Evolutionary conservation across 2,113 vertebrate genomes (phyloP), one percentile per base, ranked within the genome.

Genomic region (Protomyctophum bolini): DNA sequence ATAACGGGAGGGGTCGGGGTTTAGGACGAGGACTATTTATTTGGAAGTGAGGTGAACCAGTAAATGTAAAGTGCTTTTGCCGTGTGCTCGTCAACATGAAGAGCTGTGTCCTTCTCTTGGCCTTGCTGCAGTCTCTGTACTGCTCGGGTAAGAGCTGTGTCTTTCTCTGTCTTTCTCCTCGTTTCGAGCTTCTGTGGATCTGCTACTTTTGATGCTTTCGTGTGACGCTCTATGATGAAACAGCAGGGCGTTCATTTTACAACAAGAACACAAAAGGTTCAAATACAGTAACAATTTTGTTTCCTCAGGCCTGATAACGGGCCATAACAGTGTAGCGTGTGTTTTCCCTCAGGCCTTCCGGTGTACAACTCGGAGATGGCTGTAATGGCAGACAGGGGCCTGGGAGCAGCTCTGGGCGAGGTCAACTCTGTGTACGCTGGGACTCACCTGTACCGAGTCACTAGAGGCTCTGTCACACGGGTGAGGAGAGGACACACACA

Each of bases 61-160:
- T 41, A 48, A 21, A n/a, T 7, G 1, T 2, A 64, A 50, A 2
- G 0, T 51, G 6, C 5, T 80, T 29, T 52, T 46, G 4, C 66
- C 52, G 70, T 63, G 66, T 63, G 55, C 14, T 66, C 0, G 21
- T 58, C 8, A 72, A 72, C 12, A 92, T 92, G 91, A 91, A 61
- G 77, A 45, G 47, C 0, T 29, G 28, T 3, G 11, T 77, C 33
- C 12, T 85, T 2, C 58, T 88, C 41, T 14, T 82, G 10, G 74
- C 67, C n/a, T 48, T 90, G 47, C 86, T 92, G 82, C 87, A 81
- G 28, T 21, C 28, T 59, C 70, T 89, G 50, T 67, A 78, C 68
- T 83, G 80, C 63, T 83, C 79, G 62, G 85, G 91, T 92, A 72
- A 88, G 90, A 70, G 33, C 33, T 41, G 33, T 41, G 33, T 41